A percentile compares a stretch with the other conserved stretches of the same genome.
Conservation (phyloP, 2,113 vertebrate species). For the Semnornis frantzii region DNA sequence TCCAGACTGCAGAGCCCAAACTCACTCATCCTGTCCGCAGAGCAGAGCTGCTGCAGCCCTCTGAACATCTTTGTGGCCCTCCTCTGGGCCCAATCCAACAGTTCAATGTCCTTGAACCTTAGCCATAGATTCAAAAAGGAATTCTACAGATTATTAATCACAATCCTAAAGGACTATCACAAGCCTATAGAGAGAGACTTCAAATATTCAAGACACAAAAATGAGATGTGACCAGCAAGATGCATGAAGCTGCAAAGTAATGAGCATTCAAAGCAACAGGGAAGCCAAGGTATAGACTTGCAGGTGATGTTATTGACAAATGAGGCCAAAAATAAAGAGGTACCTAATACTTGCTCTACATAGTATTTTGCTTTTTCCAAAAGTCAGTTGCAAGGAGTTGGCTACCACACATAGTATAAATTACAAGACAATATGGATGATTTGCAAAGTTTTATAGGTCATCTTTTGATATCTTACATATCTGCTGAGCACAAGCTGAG, state of each 20-base stretch:
- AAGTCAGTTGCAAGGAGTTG: neutral
- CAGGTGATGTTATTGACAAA: neutral
- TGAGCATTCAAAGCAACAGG: neutral
- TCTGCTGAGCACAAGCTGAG: neutral
- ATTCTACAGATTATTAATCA: constrained; percentile 8
- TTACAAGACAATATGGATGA: neutral
- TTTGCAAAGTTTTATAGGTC: neutral
- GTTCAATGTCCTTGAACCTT: neutral
- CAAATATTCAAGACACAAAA: constrained; percentile 7
- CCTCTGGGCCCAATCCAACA: no score
- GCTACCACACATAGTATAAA: neutral
- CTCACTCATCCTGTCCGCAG: no score
- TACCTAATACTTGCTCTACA: neutral
- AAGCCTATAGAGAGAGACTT: neutral
- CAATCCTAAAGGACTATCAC: neutral
- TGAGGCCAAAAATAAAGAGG: neutral
- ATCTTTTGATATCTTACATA: neutral
- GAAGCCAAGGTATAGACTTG: neutral
- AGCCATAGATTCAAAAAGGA: neutral
- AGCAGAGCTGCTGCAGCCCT: no score
- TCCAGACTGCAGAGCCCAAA: no score
- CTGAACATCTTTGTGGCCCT: no score
- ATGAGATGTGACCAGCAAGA: neutral
- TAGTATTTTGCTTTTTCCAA: neutral
- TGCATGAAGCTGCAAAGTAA: neutral